phyloP scores from a whole-genome alignment of 2,888 invertebrate species.

The Tenthredo scrophulariae region DNA sequence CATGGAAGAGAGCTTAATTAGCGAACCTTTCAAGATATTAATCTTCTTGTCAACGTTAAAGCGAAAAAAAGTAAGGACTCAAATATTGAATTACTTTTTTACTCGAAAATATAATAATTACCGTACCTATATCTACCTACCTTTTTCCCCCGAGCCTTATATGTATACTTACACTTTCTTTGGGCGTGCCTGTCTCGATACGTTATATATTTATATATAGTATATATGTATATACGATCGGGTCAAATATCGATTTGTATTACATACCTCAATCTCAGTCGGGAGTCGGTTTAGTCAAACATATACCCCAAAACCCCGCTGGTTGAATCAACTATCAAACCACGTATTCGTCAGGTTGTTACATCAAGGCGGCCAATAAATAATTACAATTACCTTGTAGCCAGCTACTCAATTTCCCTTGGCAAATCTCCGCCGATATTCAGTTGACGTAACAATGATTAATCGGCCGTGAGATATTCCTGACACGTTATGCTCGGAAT shows the following conservation, averaged over 20 bases:
- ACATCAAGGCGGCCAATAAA: slow-evolving; percentile 33
- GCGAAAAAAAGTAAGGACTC: slow-evolving; percentile 34
- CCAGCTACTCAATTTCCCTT: slow-evolving; percentile 38
- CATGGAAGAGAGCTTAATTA: slow-evolving; percentile 37
- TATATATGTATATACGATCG: background rate
- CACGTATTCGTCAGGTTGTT: slow-evolving; percentile 24
- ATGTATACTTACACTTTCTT: background rate
- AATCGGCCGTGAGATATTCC: slow-evolving; percentile 40
- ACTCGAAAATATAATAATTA: slow-evolving; percentile 48
- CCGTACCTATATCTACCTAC: background rate
- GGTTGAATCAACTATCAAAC: slow-evolving; percentile 14
- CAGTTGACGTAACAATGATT: slow-evolving; percentile 48
- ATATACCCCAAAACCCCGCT: slow-evolving; percentile 3
- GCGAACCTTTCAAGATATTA: slow-evolving; percentile 49
- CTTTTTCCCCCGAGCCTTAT: background rate
- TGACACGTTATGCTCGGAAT: slow-evolving; percentile 33
- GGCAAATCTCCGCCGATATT: slow-evolving; percentile 44
- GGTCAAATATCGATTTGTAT: slow-evolving; percentile 39
- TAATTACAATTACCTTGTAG: slow-evolving; percentile 28
- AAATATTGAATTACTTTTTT: slow-evolving; percentile 35
- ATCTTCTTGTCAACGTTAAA: slow-evolving; percentile 51
- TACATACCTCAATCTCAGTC: slow-evolving; percentile 16
- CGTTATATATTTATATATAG: too few species aligned
- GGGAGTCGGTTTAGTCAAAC: background rate
- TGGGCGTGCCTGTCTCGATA: background rate